These are phyloP conservation scores for Nowickia ferox DNA, from an alignment of 2,888 invertebrate genomes.

Conservation along the genomic window DNA sequence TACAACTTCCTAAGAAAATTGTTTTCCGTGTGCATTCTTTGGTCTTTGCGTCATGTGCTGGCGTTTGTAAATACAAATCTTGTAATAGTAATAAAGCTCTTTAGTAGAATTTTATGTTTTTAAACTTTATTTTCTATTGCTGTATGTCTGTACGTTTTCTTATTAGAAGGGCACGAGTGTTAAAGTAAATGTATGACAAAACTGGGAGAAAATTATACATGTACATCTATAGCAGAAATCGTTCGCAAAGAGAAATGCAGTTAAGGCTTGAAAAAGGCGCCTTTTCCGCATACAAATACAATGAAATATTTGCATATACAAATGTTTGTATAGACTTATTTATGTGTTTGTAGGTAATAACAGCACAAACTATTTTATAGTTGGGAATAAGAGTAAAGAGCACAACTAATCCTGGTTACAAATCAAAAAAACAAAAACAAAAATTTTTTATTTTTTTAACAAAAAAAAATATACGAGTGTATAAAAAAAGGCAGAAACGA, in stretches of 20 bases:
- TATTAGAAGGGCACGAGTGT: background rate
- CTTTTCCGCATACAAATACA: constrained; percentile 44
- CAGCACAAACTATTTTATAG: background rate
- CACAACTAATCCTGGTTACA: constrained; percentile 4
- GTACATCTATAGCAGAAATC: background rate
- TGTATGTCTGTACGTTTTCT: constrained; percentile 2
- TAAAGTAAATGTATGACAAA: background rate
- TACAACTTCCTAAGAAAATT: background rate
- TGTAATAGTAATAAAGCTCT: constrained; percentile 52
- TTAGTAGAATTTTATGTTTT: constrained; percentile 34
- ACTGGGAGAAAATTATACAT: background rate
- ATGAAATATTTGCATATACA: background rate
- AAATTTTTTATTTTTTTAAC: background rate
- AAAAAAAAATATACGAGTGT: background rate
- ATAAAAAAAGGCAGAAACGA: background rate
- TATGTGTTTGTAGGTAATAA: background rate
- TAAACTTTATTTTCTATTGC: constrained; percentile 16
- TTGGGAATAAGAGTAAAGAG: constrained; percentile 45
- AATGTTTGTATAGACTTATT: background rate
- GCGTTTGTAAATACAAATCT: background rate
- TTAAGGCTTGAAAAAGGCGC: constrained; percentile 59
- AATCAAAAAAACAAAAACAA: constrained; percentile 11
- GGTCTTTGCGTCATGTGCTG: background rate
- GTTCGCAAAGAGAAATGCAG: constrained; percentile 37
- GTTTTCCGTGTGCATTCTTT: constrained; percentile 3